Percentiles rank a stretch among this genome's conserved stretches.
phyloP scores from a whole-genome alignment of 2,888 invertebrate species.

The Chymomyza amoena region DNA sequence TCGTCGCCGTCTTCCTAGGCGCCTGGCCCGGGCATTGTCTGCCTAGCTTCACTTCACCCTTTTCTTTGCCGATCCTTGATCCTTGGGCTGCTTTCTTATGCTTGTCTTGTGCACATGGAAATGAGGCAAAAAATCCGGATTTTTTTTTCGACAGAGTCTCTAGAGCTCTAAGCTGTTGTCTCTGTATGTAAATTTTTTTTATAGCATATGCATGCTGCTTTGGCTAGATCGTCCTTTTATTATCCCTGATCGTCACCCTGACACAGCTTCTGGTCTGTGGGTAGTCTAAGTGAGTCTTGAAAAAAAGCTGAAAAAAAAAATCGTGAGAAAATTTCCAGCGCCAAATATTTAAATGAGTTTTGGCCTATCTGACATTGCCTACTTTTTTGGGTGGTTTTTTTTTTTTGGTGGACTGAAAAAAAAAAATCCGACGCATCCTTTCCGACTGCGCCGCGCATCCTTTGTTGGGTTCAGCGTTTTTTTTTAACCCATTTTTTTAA shows the following conservation, averaged over 20 bases:
- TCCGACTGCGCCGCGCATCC: conserved; percentile 37
- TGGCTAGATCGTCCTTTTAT: conserved; percentile 23
- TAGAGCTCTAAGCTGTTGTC: conserved; percentile 32
- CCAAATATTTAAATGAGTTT: conserved; percentile 67
- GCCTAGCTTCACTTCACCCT: conserved; percentile 53
- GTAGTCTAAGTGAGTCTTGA: conserved; percentile 35
- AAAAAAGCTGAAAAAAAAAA: conserved; percentile 45
- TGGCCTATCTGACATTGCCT: conserved; percentile 53
- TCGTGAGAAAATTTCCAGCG: conserved; percentile 66
- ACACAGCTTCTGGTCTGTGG: conserved; percentile 52
- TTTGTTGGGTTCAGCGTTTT: conserved; percentile 42
- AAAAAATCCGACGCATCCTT: conserved; percentile 60
- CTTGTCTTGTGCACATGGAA: conserved; percentile 66
- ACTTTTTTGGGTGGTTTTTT: conserved; percentile 55
- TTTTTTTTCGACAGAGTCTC: conserved; percentile 54
- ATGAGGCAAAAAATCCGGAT: conserved; percentile 76
- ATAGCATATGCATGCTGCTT: conserved; percentile 19
- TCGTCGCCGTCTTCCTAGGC: conserved; percentile 33
- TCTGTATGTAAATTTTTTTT: conserved; percentile 37
- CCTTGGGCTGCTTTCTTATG: conserved; percentile 51
- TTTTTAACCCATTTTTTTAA: conserved; percentile 56
- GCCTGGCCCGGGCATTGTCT: conserved; percentile 10
- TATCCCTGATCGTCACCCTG: conserved; percentile 67
- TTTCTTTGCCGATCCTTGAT: conserved; percentile 18
- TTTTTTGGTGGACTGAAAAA: neutral